Evolutionary conservation across 2,888 invertebrate species (phyloP).

Genomic region (Antheraea yamamai): DNA sequence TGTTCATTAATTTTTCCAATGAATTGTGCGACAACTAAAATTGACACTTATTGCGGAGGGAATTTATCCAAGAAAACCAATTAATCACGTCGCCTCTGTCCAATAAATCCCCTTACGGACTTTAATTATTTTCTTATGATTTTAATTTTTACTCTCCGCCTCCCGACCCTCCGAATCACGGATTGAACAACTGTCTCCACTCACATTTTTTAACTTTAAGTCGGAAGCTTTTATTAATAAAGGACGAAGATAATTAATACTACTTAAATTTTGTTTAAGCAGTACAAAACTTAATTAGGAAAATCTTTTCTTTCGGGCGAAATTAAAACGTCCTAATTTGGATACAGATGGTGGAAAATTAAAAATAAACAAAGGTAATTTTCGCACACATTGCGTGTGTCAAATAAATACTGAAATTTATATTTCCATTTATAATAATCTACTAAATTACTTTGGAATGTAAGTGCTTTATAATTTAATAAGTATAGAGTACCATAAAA

Average conservation of each 20-base stretch:
- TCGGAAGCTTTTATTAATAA: slow-evolving; percentile 78
- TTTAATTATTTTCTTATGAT: slow-evolving; percentile 83
- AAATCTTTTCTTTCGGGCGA: slow-evolving; percentile 40
- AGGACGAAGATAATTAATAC: slow-evolving; percentile 80
- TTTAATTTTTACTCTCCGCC: slow-evolving; percentile 71
- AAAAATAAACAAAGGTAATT: slow-evolving; percentile 7
- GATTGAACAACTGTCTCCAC: slow-evolving; percentile 66
- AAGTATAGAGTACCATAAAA: too few relatives aligned
- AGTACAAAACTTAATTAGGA: slow-evolving; percentile 70
- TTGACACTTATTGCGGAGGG: slow-evolving; percentile 78
- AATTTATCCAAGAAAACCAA: slow-evolving; percentile 73
- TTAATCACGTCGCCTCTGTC: slow-evolving; percentile 79
- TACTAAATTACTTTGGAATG: too few relatives aligned
- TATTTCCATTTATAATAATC: background rate
- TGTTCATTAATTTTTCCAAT: slow-evolving; percentile 67
- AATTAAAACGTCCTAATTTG: slow-evolving; percentile 40
- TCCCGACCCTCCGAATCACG: slow-evolving; percentile 42
- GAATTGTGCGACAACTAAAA: slow-evolving; percentile 65
- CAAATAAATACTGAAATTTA: background rate
- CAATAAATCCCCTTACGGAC: slow-evolving; percentile 81
- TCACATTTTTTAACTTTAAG: slow-evolving; percentile 61
- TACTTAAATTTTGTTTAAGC: slow-evolving; percentile 81
- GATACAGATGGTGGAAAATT: slow-evolving; percentile 7
- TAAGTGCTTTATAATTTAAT: too few relatives aligned
- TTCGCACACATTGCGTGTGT: background rate